phyloP scores from a whole-genome alignment of 2,797 vertebrate genomes.

The Remorina albescens region DNA sequence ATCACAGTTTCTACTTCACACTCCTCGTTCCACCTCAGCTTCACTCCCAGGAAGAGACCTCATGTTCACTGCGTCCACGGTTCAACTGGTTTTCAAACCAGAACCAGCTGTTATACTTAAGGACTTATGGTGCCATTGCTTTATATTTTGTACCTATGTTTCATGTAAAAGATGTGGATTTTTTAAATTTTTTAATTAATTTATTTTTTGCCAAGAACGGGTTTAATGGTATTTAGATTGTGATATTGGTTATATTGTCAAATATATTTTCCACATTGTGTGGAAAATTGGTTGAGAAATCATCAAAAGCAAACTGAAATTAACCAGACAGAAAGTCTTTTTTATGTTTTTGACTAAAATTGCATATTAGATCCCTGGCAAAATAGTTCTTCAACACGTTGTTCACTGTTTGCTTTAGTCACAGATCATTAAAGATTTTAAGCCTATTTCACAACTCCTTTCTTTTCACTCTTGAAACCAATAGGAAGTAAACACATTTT shows the following conservation, averaged over 20 bases:
- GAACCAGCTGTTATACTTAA: slow-evolving; percentile 8
- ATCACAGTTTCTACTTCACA: slow-evolving; percentile 50
- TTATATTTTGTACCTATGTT: slow-evolving; percentile 18
- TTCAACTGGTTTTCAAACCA: slow-evolving; percentile 16
- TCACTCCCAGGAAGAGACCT: slow-evolving; percentile 5
- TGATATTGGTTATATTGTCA: background rate
- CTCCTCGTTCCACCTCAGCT: slow-evolving; percentile 16
- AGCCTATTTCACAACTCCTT: background rate
- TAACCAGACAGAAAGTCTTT: background rate
- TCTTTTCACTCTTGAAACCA: background rate
- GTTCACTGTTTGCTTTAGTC: background rate
- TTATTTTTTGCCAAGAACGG: background rate
- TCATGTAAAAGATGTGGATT: slow-evolving; percentile 1
- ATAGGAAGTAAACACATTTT: background rate
- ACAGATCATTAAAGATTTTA: background rate
- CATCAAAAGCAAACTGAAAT: background rate
- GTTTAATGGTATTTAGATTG: background rate
- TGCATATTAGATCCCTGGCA: background rate
- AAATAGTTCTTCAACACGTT: background rate
- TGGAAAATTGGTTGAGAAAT: background rate
- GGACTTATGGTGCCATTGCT: background rate
- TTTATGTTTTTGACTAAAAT: background rate
- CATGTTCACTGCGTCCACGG: slow-evolving; percentile 11
- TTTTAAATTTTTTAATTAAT: background rate
- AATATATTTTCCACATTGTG: background rate